These are phyloP conservation scores for Phenganax subtilis DNA, from an alignment of 92 coral and sea anemone species.

Conservation along the genomic window DNA sequence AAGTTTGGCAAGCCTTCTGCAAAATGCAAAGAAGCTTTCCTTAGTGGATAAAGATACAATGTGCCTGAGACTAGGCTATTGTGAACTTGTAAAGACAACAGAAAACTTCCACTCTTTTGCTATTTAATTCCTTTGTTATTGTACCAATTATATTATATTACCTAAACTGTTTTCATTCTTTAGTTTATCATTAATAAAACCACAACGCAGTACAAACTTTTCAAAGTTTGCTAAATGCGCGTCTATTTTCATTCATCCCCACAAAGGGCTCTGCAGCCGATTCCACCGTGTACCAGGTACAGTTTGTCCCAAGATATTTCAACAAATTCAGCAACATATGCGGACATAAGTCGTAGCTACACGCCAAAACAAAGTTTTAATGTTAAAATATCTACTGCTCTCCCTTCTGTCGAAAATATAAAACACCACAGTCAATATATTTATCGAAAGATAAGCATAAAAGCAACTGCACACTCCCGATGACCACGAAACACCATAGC, in stretches of 20 bases:
- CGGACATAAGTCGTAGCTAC: constrained; percentile 20
- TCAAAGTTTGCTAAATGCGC: too few relatives aligned
- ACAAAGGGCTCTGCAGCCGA: not conserved
- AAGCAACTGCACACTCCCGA: constrained; percentile 11
- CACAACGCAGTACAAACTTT: too few relatives aligned
- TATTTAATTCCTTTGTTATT: too few relatives aligned
- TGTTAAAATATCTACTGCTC: not conserved
- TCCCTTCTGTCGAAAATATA: constrained; percentile 20
- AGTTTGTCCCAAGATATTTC: not conserved
- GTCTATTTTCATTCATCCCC: not conserved
- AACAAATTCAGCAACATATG: not conserved
- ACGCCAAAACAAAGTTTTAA: constrained; percentile 20
- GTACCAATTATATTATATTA: too few relatives aligned
- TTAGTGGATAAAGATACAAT: not conserved
- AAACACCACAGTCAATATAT: constrained; percentile 7
- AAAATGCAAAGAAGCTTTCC: not conserved
- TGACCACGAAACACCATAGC: constrained; percentile 19
- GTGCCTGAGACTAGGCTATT: too few relatives aligned
- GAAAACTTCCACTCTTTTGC: too few relatives aligned
- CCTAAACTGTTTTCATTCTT: too few relatives aligned
- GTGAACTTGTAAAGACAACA: too few relatives aligned
- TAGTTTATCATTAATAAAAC: too few relatives aligned
- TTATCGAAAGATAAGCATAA: constrained; percentile 13
- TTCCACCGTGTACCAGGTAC: not conserved
- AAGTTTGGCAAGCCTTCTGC: not conserved